Base-by-base conservation (phyloP, 2,113 vertebrate species). In the Carassius gibelio region DNA sequence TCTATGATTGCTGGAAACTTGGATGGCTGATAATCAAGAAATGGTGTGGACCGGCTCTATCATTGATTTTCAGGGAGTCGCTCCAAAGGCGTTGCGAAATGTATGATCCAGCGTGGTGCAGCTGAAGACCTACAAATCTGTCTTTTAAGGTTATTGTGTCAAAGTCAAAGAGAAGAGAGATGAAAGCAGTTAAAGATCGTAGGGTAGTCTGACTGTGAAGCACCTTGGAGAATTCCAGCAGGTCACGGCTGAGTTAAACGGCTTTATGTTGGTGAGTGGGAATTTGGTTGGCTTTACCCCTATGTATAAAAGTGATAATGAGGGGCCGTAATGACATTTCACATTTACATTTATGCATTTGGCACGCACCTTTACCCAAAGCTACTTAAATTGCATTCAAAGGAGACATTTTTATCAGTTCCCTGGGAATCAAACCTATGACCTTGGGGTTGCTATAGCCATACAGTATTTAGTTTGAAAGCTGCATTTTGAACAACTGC, bases 61-160 rank as follows among this genome's bases (percentile, higher is more conserved):
- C 92, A 95, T 94, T 15, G 83, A 95, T 95, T 92, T 90, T 89
- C 88, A 92, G 93, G 92, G 92, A 92, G 93, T 90, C 93, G 90
- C 88, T 88, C 89, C 88, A 84, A 45, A 88, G 93, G 72, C 0
- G 77, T 91, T 86, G 94, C 81, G 88, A 90, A 89, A 82, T 87
- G 89, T 91, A 92, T 92, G 89, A 92, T 90, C 90, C 82, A 86
- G 90, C 85, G 91, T 61, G 36, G 87, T 74, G 88, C 85, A 91
- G 85, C 92, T 88, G 90, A 91, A 69, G 88, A 87, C 90, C 81
- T 84, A 92, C 90, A 92, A 93, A 92, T 92, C 87, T 88, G 82
- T 89, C 91, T 86, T 93, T 90, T 87, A 87, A 83, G 84, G 75
- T 75, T 64, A 84, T 91, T 91, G 91, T 91, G 90, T 89, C 91